Evolutionary conservation across 53 echinoderm and acorn worm species (phyloP), one percentile per base, ranked within the genome.

Genomic region (Pentamera pediparva): DNA sequence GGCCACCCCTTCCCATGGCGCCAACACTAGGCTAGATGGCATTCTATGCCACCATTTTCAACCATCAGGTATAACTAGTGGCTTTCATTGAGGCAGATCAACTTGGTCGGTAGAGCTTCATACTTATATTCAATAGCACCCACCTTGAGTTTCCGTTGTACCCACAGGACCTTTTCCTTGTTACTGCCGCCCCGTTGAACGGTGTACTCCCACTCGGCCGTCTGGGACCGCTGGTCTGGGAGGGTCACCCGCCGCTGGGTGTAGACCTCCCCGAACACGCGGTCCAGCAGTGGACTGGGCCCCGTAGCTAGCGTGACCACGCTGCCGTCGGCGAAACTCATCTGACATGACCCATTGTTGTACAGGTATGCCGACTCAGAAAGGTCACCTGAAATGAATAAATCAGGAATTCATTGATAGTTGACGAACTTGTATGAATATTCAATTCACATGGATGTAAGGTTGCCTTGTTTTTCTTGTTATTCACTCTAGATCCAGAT

Each of bases 121-220:
- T 41, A 10, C 43, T 41, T 52, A 52, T 6, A 25, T 22, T 57
- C 17, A 31, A 26, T 28, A n/a, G n/a, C n/a, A 57, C 26, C 78
- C 51, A 98, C 98, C 86, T 88, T 77, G 8, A 98, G 86, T 27
- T 81, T 91, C 7, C 98, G 73, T 54, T 91, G 86, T 13, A 98
- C 86, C 30, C 91, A 59, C 50, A 91, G 86, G 13, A 98, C 84
- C 62, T 69, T 88, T 59, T 88, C 82, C 76, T 80, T 83, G 78
- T 86, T 83, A 21, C 81, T 70, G 11, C 93, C 93, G 1, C 98
- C 98, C 28, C 81, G 76, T 12, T 79, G 69, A 18, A 86, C 89
- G 7, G 83, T 83, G 89, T 85, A 92, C 28, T 85, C 81, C 98
- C 98, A 98, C 39, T 98, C 89, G 59, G 88, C 51, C 31, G 91